Conservation (phyloP, 2,797 vertebrate species). For the Microchirus variegatus region DNA sequence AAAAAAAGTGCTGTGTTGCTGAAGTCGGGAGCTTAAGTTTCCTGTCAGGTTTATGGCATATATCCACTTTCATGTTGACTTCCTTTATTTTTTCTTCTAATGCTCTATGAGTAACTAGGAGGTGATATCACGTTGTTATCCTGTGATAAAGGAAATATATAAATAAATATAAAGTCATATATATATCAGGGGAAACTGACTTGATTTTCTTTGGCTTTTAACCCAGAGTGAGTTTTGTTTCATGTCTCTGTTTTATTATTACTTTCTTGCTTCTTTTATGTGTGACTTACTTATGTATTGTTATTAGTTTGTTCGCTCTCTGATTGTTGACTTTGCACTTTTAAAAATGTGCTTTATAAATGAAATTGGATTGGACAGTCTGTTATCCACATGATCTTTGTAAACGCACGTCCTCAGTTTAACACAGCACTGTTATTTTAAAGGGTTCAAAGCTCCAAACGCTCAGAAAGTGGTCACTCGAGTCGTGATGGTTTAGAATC, state of each 20-base stretch:
- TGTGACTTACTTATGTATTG: too few species aligned
- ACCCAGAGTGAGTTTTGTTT: too few species aligned
- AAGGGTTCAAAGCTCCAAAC: too few species aligned
- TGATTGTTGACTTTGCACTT: too few species aligned
- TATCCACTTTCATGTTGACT: constrained; percentile 76
- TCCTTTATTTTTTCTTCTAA: constrained; percentile 64
- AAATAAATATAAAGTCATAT: constrained; percentile 24
- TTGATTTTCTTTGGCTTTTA: neutral
- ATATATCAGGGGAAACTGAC: constrained; percentile 10
- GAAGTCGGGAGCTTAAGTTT: constrained; percentile 60
- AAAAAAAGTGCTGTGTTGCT: constrained; percentile 66
- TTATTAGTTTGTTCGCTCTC: too few species aligned
- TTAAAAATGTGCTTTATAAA: too few species aligned
- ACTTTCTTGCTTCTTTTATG: too few species aligned
- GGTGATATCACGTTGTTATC: constrained; percentile 58
- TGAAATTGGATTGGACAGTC: too few species aligned
- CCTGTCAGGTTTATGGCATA: constrained; percentile 47
- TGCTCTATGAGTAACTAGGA: constrained; percentile 38
- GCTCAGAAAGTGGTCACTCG: constrained; percentile 51
- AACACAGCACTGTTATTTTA: too few species aligned
- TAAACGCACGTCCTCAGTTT: too few species aligned
- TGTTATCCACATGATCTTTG: too few species aligned
- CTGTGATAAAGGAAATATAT: constrained; percentile 67
- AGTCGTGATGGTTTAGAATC: constrained; percentile 68
- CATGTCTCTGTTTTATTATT: too few species aligned